A percentile compares a stretch with the other conserved stretches of the same genome.
Evolutionary conservation across 2,113 vertebrate species (phyloP).

Genomic region (Chaetura pelagica): DNA sequence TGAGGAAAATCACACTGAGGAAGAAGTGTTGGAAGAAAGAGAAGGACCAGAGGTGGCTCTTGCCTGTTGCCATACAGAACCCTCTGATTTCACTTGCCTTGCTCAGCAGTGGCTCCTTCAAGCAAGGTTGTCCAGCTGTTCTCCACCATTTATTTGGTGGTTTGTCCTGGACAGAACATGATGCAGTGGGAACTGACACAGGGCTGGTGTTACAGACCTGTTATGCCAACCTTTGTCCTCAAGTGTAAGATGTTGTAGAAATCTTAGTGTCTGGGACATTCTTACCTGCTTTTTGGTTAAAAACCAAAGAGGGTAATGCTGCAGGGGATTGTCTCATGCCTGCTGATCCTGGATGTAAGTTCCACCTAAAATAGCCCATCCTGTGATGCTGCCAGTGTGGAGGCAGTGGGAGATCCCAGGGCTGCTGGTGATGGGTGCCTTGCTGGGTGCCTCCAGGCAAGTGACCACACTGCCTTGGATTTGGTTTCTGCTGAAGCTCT

Average conservation of each 20-base stretch:
- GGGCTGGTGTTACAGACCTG: not conserved
- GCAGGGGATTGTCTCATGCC: not conserved
- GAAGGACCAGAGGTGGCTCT: not conserved
- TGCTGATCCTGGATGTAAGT: not conserved
- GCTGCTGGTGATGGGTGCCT: not conserved
- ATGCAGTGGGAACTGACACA: not conserved
- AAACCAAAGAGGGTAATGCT: accelerated
- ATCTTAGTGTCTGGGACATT: not conserved
- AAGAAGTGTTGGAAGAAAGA: not conserved
- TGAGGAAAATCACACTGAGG: constrained; percentile 1
- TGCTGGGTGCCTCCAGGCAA: not conserved
- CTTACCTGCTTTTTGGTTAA: not conserved
- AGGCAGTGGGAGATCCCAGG: not conserved
- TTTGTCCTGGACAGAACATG: not conserved
- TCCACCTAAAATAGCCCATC: not conserved
- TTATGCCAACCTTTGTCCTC: not conserved
- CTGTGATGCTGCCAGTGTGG: too few relatives aligned
- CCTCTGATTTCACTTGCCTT: not conserved
- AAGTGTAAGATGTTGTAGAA: not conserved
- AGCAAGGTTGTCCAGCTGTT: not conserved
- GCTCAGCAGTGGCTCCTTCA: not conserved
- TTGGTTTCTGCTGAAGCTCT: not conserved
- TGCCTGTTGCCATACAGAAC: not conserved
- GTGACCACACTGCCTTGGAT: not conserved
- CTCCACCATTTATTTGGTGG: not conserved